Evolutionary conservation across 2,113 vertebrate species (phyloP).

Genomic region (Eudyptes chrysolophus): DNA sequence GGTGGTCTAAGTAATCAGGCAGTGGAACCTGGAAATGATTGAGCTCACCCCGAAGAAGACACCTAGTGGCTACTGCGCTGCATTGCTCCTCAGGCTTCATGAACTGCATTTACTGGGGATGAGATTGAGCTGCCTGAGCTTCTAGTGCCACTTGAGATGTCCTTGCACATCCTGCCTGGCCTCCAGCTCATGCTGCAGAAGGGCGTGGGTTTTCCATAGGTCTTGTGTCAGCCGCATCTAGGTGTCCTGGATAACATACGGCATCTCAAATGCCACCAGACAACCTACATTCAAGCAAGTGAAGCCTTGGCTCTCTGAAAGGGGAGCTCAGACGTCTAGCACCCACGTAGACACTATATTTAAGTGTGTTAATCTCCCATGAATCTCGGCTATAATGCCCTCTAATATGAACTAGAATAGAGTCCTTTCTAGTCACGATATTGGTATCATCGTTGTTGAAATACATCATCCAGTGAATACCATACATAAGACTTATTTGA

Average conservation of each 20-base stretch:
- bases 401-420: neutral
- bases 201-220: neutral
- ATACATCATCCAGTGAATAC: neutral
- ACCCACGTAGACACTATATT: neutral
- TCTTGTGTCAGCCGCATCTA: neutral
- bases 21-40: neutral
- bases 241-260: neutral
- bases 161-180: neutral
- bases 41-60: neutral
- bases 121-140: neutral
- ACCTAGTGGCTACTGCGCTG: neutral
- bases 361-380: neutral
- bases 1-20: neutral
- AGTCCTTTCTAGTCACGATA: neutral
- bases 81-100: neutral
- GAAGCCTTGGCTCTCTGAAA: neutral
- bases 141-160: neutral
- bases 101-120: neutral
- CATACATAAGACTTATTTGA: fast-evolving
- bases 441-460: neutral
- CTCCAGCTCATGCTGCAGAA: neutral
- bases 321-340: neutral
- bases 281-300: neutral
- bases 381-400: neutral
- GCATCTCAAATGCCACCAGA: neutral